These are phyloP conservation scores for Eulithis prunata DNA, from an alignment of 2,888 invertebrate genomes.

Conservation along the genomic window DNA sequence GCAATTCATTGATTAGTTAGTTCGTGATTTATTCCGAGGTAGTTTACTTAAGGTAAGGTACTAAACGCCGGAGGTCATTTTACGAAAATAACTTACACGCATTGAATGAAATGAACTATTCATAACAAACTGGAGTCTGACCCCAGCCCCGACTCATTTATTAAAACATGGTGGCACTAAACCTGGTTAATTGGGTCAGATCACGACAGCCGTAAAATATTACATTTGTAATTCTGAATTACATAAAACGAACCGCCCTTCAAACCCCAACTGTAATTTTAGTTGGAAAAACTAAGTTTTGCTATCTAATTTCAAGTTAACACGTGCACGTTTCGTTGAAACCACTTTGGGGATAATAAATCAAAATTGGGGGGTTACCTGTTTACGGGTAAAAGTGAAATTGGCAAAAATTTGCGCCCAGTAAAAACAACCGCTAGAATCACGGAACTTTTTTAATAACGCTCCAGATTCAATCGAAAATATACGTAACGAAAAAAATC, in stretches of 20 bases:
- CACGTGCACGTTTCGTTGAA: conserved; percentile 41
- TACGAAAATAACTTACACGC: conserved; percentile 24
- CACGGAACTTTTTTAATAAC: conserved; percentile 81
- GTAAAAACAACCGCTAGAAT: conserved; percentile 69
- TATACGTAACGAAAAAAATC: conserved; percentile 69
- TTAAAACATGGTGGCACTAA: conserved; percentile 43
- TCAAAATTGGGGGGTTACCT: conserved; percentile 50
- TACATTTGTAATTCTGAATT: conserved; percentile 51
- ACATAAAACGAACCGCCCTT: conserved; percentile 43
- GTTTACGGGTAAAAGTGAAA: conserved; percentile 48
- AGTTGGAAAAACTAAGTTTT: conserved; percentile 41
- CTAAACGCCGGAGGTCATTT: conserved; percentile 4
- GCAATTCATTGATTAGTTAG: too few species aligned
- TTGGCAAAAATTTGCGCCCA: conserved; percentile 61
- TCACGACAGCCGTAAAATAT: conserved; percentile 43
- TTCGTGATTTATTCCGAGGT: not conserved
- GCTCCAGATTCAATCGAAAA: conserved; percentile 77
- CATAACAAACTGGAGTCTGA: conserved; percentile 28
- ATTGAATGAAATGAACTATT: conserved; percentile 33
- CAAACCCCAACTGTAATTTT: conserved; percentile 41
- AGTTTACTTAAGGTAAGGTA: not conserved
- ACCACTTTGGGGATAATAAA: conserved; percentile 50
- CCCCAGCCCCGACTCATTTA: conserved; percentile 33
- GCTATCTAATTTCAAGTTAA: conserved; percentile 43
- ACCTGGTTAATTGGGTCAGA: conserved; percentile 44